Evolutionary conservation across 1,140 invertebrate species (phyloP), one percentile per base, ranked within the genome.

Genomic region (Saccostrea cuccullata): DNA sequence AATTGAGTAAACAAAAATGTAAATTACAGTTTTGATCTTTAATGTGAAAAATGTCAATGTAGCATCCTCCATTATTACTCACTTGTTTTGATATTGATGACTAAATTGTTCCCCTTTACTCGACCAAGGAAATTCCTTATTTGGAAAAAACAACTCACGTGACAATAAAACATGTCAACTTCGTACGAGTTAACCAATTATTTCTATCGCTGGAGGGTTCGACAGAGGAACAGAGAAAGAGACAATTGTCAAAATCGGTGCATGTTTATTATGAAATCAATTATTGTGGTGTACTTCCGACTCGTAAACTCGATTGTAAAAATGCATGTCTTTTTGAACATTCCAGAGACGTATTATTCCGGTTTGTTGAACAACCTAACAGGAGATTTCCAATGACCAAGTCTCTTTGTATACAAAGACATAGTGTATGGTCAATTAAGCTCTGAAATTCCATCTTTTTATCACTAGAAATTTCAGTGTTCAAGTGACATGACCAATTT

Each of bases 111-210:
- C 58, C 58, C 58, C 58, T 64, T 64, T n/a, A n/a, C 58, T 20
- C n/a, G 58, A 20, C 58, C 58, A 64, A 64, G 0, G 17, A 6
- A n/a, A 9, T 47, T 47, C 47, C 47, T 47, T 47, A 47, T 47
- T 20, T 64, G 58, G 58, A 1, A 20, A 64, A 47, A 64, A 36
- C 70, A 77, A 26, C 23, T 77, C 70, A 77, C 23, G 70, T 77
- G 70, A 77, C 70, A 77, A 30, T 77, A 30, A 77, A 64, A 77
- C 23, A 11, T 77, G 70, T 77, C 70, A 77, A 26, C 70, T 30
- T 30, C 20, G 15, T n/a, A 64, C 15, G n/a, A 64, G 15, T n/a
- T 64, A 30, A 30, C 70, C 23, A 36, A 17, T 77, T 23, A 9
- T 15, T 30, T 13, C 9, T 26, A 12, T 36, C 30, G 26, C 70